A percentile compares a stretch with the other conserved stretches of the same genome.
phyloP scores from a whole-genome alignment of 1,140 invertebrate genomes.

The Acromyrmex charruanus region DNA sequence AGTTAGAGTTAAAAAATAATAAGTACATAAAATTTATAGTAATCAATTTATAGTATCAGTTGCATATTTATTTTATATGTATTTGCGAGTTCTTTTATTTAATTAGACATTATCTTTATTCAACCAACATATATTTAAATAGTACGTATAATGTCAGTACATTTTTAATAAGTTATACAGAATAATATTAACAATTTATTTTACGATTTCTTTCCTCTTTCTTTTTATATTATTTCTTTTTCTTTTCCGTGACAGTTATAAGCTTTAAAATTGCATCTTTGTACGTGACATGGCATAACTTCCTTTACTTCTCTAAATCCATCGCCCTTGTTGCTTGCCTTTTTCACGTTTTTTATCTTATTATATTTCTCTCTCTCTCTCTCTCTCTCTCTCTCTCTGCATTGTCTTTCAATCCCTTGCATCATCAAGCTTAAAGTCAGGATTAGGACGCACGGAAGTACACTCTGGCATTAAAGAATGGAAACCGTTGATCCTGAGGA shows the following conservation, averaged over 20 bases:
- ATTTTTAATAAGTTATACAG: background rate
- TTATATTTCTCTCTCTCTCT: conserved; percentile 24
- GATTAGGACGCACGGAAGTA: conserved; percentile 55
- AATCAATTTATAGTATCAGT: background rate
- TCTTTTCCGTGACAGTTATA: background rate
- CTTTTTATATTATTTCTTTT: background rate
- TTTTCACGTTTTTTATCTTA: background rate
- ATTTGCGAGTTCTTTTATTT: background rate
- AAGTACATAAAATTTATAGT: background rate
- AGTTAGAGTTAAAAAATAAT: background rate
- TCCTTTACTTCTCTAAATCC: conserved; percentile 22
- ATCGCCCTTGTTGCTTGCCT: conserved; percentile 21
- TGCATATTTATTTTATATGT: background rate
- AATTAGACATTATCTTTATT: background rate
- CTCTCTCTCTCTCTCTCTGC: background rate
- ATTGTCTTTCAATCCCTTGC: conserved; percentile 49
- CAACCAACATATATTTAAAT: background rate
- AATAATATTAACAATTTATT: conserved; percentile 7
- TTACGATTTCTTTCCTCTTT: background rate
- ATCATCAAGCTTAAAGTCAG: conserved; percentile 63
- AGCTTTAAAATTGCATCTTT: conserved; percentile 25
- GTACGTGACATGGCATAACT: conserved; percentile 5
- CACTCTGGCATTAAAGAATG: conserved; percentile 61
- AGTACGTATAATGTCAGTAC: background rate
- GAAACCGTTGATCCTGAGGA: conserved; percentile 61